These are phyloP conservation scores for Asobara japonica DNA, from an alignment of 1,140 invertebrate genomes.

Conservation along the genomic window DNA sequence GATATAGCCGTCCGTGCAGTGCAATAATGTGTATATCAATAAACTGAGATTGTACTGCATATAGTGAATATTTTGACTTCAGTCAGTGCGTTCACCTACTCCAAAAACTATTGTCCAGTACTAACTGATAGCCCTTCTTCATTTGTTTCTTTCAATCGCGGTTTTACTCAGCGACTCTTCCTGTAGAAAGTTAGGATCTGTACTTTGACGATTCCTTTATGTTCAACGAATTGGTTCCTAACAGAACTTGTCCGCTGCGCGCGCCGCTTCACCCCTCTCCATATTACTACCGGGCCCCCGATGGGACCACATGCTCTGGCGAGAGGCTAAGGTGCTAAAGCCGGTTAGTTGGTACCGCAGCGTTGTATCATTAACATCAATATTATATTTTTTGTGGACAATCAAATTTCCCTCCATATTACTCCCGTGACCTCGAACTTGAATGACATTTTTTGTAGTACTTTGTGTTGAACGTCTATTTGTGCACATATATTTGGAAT, in stretches of 20 bases:
- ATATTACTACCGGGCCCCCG: conserved; percentile 37
- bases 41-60: too few species aligned
- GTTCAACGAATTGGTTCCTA: background rate
- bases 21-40: too few species aligned
- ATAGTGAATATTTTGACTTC: too few species aligned
- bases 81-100: too few species aligned
- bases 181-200: background rate
- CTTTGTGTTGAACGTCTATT: background rate
- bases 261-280: conserved; percentile 3
- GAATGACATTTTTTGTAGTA: background rate
- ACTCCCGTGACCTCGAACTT: background rate
- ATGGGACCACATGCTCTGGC: conserved; percentile 45
- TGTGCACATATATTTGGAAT: background rate
- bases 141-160: too few species aligned
- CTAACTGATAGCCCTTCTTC: too few species aligned
- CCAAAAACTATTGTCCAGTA: too few species aligned
- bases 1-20: too few species aligned
- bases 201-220: too few species aligned
- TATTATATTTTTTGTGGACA: background rate
- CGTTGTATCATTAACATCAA: conserved; percentile 39
- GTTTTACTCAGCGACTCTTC: too few species aligned
- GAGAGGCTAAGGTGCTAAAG: conserved; percentile 54
- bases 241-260: background rate
- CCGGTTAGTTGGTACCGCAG: conserved; percentile 61
- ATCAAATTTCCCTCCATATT: background rate